Evolutionary conservation across 2,888 invertebrate genomes (phyloP).

Genomic region (Spisula solida): DNA sequence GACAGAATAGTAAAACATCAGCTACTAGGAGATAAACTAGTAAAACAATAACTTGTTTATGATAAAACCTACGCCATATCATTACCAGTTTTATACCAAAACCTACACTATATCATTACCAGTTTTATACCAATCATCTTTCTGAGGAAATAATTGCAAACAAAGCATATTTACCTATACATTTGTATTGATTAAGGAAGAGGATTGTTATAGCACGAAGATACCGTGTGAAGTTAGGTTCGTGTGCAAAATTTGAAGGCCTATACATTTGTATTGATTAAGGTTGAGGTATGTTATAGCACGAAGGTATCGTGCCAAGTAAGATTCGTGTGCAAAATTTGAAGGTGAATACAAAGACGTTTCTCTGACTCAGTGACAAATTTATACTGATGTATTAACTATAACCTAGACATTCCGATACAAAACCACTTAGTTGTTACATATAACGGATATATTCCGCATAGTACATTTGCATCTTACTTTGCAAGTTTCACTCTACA

Average conservation of each 20-base stretch:
- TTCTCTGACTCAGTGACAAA: too few relatives aligned
- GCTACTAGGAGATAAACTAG: background rate
- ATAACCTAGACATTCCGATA: too few relatives aligned
- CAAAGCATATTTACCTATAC: background rate
- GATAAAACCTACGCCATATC: background rate
- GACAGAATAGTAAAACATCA: slow-evolving; percentile 3
- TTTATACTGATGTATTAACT: too few relatives aligned
- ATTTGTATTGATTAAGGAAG: background rate
- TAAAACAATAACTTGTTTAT: slow-evolving; percentile 14
- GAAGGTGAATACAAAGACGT: slow-evolving; percentile 8
- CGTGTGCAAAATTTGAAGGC: background rate
- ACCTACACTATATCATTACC: background rate
- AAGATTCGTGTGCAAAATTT: background rate
- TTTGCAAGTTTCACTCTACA: too few relatives aligned
- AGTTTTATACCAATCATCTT: background rate
- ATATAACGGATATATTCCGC: too few relatives aligned
- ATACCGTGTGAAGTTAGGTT: too few relatives aligned
- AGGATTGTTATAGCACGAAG: background rate
- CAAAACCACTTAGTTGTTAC: too few relatives aligned
- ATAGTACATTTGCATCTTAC: too few relatives aligned
- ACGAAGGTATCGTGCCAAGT: too few relatives aligned
- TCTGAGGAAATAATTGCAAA: background rate
- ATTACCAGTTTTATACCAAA: background rate
- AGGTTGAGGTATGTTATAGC: too few relatives aligned
- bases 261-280: background rate